Evolutionary conservation across 2,113 vertebrate genomes (phyloP).

Genomic region (Nothocercus nigrocapillus): DNA sequence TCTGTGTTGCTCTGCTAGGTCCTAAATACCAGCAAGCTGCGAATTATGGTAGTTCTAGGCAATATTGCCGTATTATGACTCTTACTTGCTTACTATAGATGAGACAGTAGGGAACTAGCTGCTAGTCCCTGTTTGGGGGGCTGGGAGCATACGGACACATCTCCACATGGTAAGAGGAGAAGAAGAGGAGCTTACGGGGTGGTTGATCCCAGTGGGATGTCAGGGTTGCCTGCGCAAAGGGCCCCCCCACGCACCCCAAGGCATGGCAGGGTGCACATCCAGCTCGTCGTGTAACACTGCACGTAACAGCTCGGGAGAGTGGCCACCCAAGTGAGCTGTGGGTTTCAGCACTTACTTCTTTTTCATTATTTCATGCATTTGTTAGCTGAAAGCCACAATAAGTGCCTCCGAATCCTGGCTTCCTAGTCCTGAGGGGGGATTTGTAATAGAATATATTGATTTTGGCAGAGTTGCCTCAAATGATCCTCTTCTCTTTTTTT

Average conservation of each 20-base stretch:
- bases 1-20: not conserved
- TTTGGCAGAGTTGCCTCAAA: constrained; percentile 22
- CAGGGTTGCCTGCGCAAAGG: not conserved
- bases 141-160: not conserved
- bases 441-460: constrained; percentile 33
- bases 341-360: not conserved
- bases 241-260: not conserved
- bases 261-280: not conserved
- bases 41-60: not conserved
- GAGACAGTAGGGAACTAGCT: not conserved
- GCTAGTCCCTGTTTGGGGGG: accelerated
- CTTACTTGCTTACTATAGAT: not conserved
- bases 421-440: not conserved
- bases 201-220: not conserved
- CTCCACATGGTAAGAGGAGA: not conserved
- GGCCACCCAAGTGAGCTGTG: not conserved
- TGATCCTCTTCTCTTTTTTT: not conserved
- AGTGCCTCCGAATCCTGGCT: not conserved
- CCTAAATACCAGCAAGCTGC: not conserved
- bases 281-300: accelerated
- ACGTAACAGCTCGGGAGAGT: not conserved
- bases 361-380: not conserved
- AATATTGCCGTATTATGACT: not conserved
- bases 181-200: accelerated
- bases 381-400: not conserved